phyloP scores from a whole-genome alignment of 1,140 invertebrate species.

The Calephelis virginiensis region DNA sequence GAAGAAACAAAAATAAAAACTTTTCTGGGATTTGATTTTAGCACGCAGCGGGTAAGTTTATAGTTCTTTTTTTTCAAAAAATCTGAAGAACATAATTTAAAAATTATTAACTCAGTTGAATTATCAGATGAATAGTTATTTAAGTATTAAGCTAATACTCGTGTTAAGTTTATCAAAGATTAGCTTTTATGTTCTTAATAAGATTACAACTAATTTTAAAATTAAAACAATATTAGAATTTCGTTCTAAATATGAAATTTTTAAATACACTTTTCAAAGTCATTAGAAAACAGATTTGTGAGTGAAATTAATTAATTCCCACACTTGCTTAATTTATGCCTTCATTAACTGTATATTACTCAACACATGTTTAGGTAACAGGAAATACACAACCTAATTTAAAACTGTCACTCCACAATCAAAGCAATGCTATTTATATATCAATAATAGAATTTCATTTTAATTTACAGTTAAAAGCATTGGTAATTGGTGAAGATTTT shows the following conservation, averaged over 20 bases:
- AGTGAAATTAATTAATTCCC: conserved; percentile 4
- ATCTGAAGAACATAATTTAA: conserved; percentile 11
- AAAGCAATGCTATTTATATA: not conserved
- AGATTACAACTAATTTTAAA: too few relatives aligned
- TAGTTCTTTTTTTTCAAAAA: conserved; percentile 17
- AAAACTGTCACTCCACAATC: too few relatives aligned
- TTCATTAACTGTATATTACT: conserved; percentile 3
- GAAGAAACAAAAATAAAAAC: conserved; percentile 66
- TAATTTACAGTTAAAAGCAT: conserved; percentile 90
- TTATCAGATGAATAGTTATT: too few relatives aligned
- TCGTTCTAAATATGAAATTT: not conserved
- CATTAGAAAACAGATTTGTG: not conserved
- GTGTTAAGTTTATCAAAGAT: too few relatives aligned
- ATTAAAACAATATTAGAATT: not conserved
- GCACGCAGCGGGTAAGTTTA: conserved; percentile 87
- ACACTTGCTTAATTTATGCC: not conserved
- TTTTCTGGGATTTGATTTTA: conserved; percentile 88
- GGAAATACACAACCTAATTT: too few relatives aligned
- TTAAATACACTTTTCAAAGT: not conserved
- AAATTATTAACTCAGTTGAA: too few relatives aligned
- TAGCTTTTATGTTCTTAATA: too few relatives aligned
- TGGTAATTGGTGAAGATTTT: conserved; percentile 88
- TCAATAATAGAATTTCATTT: not conserved
- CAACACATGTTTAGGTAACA: not conserved
- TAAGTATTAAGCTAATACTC: too few relatives aligned